Percentiles rank a stretch among this genome's conserved stretches.
phyloP scores from a whole-genome alignment of 2,797 vertebrate species.

The Tauraco hartlaubi region DNA sequence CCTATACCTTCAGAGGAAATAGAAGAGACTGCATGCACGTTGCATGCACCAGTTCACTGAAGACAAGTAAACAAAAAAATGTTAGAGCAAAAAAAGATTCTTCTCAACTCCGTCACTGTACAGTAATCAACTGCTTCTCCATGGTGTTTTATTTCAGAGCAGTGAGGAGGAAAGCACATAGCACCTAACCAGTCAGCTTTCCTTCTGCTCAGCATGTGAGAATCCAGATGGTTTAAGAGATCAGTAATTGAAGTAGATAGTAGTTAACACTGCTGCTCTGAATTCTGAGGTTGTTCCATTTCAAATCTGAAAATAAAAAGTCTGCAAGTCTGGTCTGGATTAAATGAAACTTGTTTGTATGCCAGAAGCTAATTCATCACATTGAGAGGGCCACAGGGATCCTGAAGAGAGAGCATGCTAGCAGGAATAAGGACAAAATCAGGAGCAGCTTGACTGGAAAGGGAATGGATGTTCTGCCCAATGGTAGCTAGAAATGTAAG shows the following conservation, averaged over 20 bases:
- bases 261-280: not conserved
- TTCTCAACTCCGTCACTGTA: not conserved
- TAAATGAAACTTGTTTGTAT: not conserved
- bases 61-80: not conserved
- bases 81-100: not conserved
- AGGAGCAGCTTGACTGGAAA: not conserved
- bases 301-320: not conserved
- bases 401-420: not conserved
- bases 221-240: not conserved
- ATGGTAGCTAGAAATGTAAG: not conserved
- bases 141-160: not conserved
- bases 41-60: not conserved
- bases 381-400: not conserved
- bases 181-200: not conserved
- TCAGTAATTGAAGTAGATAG: not conserved
- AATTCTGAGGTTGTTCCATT: not conserved
- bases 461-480: not conserved
- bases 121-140: not conserved
- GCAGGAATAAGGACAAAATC: not conserved
- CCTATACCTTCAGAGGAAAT: not conserved
- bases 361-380: not conserved
- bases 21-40: not conserved
- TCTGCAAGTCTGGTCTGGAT: not conserved
- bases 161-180: not conserved
- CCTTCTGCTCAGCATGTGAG: not conserved